phyloP scores from a whole-genome alignment of 1,140 invertebrate species.

The Sitophilus oryzae region DNA sequence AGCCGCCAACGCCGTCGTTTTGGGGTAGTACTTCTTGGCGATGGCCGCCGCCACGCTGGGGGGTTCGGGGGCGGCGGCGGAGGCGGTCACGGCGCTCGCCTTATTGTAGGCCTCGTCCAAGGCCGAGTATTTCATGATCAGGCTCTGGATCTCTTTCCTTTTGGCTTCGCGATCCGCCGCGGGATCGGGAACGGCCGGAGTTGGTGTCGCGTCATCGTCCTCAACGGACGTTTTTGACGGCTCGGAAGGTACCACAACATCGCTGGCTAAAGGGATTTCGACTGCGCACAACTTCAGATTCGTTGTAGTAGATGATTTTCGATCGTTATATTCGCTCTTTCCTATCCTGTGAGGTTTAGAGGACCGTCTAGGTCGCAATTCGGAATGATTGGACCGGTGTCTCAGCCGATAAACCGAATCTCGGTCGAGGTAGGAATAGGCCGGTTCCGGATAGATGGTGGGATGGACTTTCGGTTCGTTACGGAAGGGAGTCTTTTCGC shows the following conservation, averaged over 20 bases:
- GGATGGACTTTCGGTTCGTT: constrained; percentile 28
- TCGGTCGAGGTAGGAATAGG: constrained; percentile 36
- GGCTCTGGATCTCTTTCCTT: constrained; percentile 71
- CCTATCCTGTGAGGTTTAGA: constrained; percentile 48
- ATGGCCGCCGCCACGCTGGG: constrained; percentile 30
- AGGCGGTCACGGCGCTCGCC: constrained; percentile 40
- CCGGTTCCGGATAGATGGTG: constrained; percentile 34
- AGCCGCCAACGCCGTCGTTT: constrained; percentile 28
- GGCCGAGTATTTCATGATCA: constrained; percentile 71
- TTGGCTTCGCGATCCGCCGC: constrained; percentile 65
- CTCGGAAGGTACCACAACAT: constrained; percentile 1
- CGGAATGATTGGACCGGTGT: constrained; percentile 41
- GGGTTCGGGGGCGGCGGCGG: constrained; percentile 42
- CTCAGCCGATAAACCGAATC: constrained; percentile 36
- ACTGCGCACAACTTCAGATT: constrained; percentile 46
- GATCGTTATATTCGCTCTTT: constrained; percentile 46
- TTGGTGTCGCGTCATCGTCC: constrained; percentile 50
- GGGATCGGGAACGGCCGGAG: constrained; percentile 48
- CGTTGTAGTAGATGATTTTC: constrained; percentile 36
- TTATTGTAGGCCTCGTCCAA: constrained; percentile 60
- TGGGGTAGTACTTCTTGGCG: constrained; percentile 38
- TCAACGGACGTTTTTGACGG: constrained; percentile 34
- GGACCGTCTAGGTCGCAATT: constrained; percentile 42
- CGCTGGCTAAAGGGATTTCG: constrained; percentile 41
- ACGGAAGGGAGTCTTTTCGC: constrained; percentile 56